Percentiles rank a stretch among this genome's conserved stretches.
These are phyloP conservation scores for Drosophila parthenogenetica DNA, from an alignment of 2,888 invertebrate genomes.

Conservation along the genomic window DNA sequence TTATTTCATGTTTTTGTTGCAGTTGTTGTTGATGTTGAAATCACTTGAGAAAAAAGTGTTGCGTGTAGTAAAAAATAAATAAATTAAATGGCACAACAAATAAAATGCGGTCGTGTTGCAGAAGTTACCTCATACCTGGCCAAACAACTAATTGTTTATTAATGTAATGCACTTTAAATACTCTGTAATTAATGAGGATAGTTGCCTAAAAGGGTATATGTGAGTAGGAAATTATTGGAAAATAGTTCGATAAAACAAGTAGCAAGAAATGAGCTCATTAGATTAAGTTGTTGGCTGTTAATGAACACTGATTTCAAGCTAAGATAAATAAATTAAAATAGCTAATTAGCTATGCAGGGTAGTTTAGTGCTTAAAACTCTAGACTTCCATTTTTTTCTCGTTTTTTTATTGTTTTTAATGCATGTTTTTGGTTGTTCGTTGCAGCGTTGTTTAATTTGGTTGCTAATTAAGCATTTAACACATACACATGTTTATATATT, in stretches of 20 bases:
- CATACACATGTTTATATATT: constrained; percentile 26
- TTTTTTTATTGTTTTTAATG: constrained; percentile 37
- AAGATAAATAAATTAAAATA: neutral
- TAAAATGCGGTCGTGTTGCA: constrained; percentile 61
- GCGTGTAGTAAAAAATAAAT: constrained; percentile 58
- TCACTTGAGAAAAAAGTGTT: constrained; percentile 27
- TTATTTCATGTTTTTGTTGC: neutral
- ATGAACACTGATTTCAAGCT: neutral
- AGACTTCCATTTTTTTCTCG: neutral
- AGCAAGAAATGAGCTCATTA: neutral
- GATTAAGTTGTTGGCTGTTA: neutral
- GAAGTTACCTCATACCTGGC: constrained; percentile 20
- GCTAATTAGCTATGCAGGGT: constrained; percentile 11
- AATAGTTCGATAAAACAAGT: too few relatives aligned
- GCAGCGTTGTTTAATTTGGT: constrained; percentile 62
- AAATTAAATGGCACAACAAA: constrained; percentile 64
- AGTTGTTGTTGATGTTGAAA: constrained; percentile 34
- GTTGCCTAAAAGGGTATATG: constrained; percentile 3
- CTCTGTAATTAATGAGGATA: neutral
- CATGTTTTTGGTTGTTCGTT: constrained; percentile 36
- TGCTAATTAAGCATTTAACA: constrained; percentile 73
- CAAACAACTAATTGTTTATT: constrained; percentile 61
- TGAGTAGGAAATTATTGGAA: neutral
- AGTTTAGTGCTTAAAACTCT: neutral
- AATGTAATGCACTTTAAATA: constrained; percentile 57